A percentile compares a stretch with the other conserved stretches of the same genome.
phyloP scores from a whole-genome alignment of 2,113 vertebrate genomes.

The Dicrurus megarhynchus region DNA sequence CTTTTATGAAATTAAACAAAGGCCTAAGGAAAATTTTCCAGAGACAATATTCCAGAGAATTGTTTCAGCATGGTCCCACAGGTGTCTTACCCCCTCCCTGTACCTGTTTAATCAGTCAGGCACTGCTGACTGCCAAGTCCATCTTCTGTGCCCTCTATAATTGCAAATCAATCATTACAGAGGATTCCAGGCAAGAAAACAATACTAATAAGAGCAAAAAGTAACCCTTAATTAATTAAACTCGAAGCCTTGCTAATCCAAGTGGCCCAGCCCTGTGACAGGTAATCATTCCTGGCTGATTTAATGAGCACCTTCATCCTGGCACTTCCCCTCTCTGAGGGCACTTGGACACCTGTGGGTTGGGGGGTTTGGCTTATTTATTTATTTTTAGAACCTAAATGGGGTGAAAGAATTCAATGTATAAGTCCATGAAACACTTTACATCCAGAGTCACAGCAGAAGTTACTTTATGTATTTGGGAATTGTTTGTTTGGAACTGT shows the following conservation, averaged over 20 bases:
- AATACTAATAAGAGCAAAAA: not conserved
- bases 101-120: not conserved
- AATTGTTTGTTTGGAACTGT: not conserved
- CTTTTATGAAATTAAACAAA: not conserved
- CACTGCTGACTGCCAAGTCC: not conserved
- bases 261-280: not conserved
- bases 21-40: not conserved
- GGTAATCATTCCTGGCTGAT: not conserved
- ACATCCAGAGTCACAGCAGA: not conserved
- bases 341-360: not conserved
- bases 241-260: not conserved
- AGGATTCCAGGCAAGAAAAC: not conserved
- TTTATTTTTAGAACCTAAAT: not conserved
- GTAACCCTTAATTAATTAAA: not conserved
- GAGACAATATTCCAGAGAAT: not conserved
- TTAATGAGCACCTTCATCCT: not conserved
- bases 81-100: not conserved
- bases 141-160: not conserved
- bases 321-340: not conserved
- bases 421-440: not conserved
- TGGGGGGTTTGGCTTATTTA: not conserved
- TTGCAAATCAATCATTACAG: conserved; percentile 26
- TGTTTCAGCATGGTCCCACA: not conserved
- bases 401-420: not conserved
- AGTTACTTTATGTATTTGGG: not conserved